Evolutionary conservation across 92 coral and sea anemone species (phyloP).

Genomic region (Paragorgia papillata): DNA sequence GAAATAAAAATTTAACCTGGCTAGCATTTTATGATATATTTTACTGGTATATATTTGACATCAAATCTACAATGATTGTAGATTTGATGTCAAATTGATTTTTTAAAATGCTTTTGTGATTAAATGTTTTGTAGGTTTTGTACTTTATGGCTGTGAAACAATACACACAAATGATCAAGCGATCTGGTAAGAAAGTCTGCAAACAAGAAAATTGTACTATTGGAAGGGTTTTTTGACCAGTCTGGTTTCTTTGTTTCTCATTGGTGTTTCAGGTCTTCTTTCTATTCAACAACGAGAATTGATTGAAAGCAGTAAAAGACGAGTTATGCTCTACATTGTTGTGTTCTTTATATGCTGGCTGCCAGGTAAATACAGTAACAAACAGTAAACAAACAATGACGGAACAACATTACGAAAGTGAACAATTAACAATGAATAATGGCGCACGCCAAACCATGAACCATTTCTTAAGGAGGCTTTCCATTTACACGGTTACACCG

Average conservation of each 20-base stretch:
- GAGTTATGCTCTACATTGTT: slow-evolving; percentile 68
- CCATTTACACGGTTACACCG: no score
- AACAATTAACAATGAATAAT: neutral
- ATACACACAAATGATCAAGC: slow-evolving; percentile 68
- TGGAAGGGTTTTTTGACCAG: no score
- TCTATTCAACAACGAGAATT: slow-evolving; percentile 82
- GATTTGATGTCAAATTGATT: no score
- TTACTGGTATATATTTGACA: no score
- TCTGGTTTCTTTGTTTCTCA: neutral
- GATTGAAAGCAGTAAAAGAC: slow-evolving; percentile 68
- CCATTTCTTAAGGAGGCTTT: no score
- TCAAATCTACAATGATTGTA: no score
- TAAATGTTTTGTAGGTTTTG: slow-evolving; percentile 58
- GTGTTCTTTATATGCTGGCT: slow-evolving; percentile 89
- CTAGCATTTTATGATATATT: no score
- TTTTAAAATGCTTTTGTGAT: no score
- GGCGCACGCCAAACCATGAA: neutral
- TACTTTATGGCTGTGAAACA: slow-evolving; percentile 73
- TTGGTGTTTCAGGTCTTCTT: slow-evolving; percentile 65
- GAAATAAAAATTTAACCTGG: no score
- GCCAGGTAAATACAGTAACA: slow-evolving; percentile 68
- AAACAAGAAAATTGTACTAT: no score
- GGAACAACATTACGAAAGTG: neutral
- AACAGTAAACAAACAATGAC: neutral
- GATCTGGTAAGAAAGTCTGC: slow-evolving; percentile 67